These are phyloP conservation scores for Papilio protenor DNA, from an alignment of 2,888 invertebrate species.

Conservation along the genomic window DNA sequence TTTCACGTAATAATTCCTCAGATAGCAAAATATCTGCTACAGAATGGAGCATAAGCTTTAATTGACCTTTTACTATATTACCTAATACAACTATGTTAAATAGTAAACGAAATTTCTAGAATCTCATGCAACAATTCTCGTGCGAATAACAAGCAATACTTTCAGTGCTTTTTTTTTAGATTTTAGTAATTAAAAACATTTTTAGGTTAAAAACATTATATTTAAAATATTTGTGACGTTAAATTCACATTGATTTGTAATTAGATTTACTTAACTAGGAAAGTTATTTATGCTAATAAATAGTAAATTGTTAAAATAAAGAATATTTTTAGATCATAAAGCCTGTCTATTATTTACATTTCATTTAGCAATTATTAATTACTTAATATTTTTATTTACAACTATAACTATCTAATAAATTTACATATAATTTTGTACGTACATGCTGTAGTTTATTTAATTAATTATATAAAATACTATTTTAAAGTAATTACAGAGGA, in stretches of 20 bases:
- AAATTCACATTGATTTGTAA: neutral
- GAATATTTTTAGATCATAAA: neutral
- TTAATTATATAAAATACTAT: neutral
- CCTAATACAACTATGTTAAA: too few species aligned
- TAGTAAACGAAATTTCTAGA: too few species aligned
- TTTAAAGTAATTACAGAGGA: neutral
- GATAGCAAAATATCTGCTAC: too few species aligned
- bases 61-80: too few species aligned
- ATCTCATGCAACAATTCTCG: neutral
- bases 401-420: neutral
- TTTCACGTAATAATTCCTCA: too few species aligned
- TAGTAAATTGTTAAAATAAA: neutral
- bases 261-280: neutral
- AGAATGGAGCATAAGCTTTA: too few species aligned
- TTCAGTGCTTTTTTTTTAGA: neutral
- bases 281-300: neutral
- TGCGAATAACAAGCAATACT: neutral
- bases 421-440: too few species aligned
- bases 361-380: neutral
- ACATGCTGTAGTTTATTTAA: neutral
- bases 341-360: neutral
- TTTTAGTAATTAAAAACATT: neutral
- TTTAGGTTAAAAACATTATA: constrained; percentile 6
- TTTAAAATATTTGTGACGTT: neutral
- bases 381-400: neutral